Percentiles rank a stretch among this genome's conserved stretches.
Evolutionary conservation across 2,113 vertebrate genomes (phyloP).

Genomic region (Cichladusa arquata): DNA sequence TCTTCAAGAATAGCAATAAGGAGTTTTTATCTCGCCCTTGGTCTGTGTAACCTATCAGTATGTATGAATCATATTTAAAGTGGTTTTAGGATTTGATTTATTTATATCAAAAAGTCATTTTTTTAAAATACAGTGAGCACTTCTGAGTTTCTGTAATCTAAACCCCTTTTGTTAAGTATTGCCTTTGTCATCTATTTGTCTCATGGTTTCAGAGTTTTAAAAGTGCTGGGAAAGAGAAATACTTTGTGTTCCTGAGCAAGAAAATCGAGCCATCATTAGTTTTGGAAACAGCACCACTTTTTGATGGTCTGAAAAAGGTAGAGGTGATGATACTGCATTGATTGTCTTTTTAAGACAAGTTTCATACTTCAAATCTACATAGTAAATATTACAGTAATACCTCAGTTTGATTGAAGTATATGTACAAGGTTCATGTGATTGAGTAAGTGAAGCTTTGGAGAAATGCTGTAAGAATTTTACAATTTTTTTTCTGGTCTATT

Average conservation of each 20-base stretch:
- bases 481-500: background rate
- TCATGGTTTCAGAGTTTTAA: slow-evolving; percentile 19
- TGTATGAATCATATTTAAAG: background rate
- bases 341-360: background rate
- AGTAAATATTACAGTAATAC: background rate
- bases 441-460: background rate
- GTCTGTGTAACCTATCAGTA: background rate
- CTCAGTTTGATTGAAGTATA: background rate
- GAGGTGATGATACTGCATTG: background rate
- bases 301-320: slow-evolving; percentile 80
- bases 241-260: slow-evolving; percentile 64
- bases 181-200: background rate
- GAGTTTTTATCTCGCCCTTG: fast-evolving
- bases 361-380: background rate
- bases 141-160: background rate
- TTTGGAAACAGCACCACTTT: slow-evolving; percentile 78
- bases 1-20: background rate
- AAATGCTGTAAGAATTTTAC: background rate
- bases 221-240: background rate
- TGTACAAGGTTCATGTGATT: background rate
- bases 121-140: background rate
- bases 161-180: background rate
- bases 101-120: background rate
- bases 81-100: background rate
- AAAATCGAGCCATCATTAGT: slow-evolving; percentile 69